Conservation (phyloP, 2,888 invertebrate genomes). For the Fragum fragum region DNA sequence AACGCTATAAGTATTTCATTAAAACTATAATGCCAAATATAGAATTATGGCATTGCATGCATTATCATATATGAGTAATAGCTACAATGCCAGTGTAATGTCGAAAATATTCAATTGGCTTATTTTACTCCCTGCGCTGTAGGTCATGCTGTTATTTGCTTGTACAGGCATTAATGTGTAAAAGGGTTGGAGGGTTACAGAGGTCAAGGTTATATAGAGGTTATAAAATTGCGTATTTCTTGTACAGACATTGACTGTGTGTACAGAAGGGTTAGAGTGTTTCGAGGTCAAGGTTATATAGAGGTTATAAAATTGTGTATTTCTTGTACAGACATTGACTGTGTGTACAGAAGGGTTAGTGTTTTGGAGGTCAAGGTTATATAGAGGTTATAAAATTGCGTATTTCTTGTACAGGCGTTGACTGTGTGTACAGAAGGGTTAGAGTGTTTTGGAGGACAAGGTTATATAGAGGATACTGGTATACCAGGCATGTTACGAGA, state of each 20-base stretch:
- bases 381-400: too few relatives aligned
- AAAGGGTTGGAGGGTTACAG: slow-evolving; percentile 89
- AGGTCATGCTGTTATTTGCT: slow-evolving; percentile 20
- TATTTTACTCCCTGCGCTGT: too few relatives aligned
- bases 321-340: slow-evolving; percentile 85
- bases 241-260: slow-evolving; percentile 87
- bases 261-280: slow-evolving; percentile 88
- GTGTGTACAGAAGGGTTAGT: slow-evolving; percentile 88
- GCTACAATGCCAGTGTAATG: too few relatives aligned
- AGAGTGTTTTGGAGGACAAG: slow-evolving; percentile 89
- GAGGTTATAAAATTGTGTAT: too few relatives aligned
- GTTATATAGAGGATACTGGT: slow-evolving; percentile 89
- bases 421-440: slow-evolving; percentile 88
- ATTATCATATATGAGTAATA: too few relatives aligned
- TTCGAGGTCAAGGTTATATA: slow-evolving; percentile 89
- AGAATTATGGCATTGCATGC: too few relatives aligned
- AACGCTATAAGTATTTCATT: too few relatives aligned
- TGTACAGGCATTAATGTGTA: slow-evolving; percentile 87
- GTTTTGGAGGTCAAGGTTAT: slow-evolving; percentile 89
- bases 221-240: too few relatives aligned
- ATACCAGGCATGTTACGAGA: slow-evolving; percentile 88
- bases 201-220: slow-evolving; percentile 89
- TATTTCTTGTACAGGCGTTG: slow-evolving; percentile 87
- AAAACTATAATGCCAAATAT: too few relatives aligned
- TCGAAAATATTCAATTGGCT: too few relatives aligned